Conservation (phyloP, 2,888 invertebrate species). For the Beris morrisii region DNA sequence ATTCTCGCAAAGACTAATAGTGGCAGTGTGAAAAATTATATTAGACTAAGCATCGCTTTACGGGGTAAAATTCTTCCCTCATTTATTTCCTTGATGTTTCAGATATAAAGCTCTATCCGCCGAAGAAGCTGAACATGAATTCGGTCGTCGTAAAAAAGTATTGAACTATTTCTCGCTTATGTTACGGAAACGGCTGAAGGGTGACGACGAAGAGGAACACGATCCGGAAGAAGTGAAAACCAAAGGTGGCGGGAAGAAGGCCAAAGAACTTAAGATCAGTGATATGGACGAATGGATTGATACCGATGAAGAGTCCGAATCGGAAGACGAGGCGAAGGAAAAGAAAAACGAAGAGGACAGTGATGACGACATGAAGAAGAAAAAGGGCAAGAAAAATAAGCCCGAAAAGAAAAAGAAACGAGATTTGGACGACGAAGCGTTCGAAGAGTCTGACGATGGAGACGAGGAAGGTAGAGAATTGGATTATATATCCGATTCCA, state of each 20-base stretch:
- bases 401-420: constrained; percentile 72
- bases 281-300: constrained; percentile 94
- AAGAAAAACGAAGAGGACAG: constrained; percentile 65
- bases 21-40: no score
- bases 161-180: constrained; percentile 95
- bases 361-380: constrained; percentile 66
- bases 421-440: constrained; percentile 84
- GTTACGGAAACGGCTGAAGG: constrained; percentile 82
- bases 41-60: no score
- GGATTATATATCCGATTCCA: constrained; percentile 91
- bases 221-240: constrained; percentile 67
- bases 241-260: constrained; percentile 58
- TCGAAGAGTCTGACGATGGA: constrained; percentile 96
- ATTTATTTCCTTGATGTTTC: background rate
- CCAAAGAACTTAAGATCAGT: constrained; percentile 77
- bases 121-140: constrained; percentile 98
- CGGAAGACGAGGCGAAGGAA: constrained; percentile 68
- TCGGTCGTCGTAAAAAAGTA: constrained; percentile 91
- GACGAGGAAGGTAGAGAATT: constrained; percentile 94
- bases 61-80: no score
- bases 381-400: constrained; percentile 63
- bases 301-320: constrained; percentile 77
- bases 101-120: constrained; percentile 89
- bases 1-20: no score
- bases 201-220: constrained; percentile 68